Percentiles rank a stretch among this genome's conserved stretches.
These are phyloP conservation scores for human DNA, from an alignment of 2,113 vertebrate species.

Conservation along the genomic window GRCh38 chr7:7708001-7708500, in stretches of 20 bases:
- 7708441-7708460: constrained; percentile 51
- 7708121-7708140: constrained; percentile 73
- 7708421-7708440: constrained; percentile 43
- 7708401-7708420: constrained; percentile 47
- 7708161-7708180: constrained; percentile 79
- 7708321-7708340: constrained; percentile 42
- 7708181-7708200: constrained; percentile 78
- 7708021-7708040: constrained; percentile 81
- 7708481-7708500: constrained; percentile 27
- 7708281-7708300: constrained; percentile 63
- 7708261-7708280: constrained; percentile 68
- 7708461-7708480: constrained; percentile 23
- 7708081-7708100: constrained; percentile 79
- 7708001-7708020: constrained; percentile 76
- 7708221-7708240: constrained; percentile 72
- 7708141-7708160: constrained; percentile 73
- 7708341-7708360: constrained; percentile 72
- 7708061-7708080: constrained; percentile 80
- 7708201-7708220: constrained; percentile 76
- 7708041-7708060: constrained; percentile 80
- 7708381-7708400: constrained; percentile 52
- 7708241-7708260: constrained; percentile 73
- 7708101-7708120: constrained; percentile 83
- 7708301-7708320: constrained; percentile 67
- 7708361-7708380: constrained; percentile 40